Conservation (phyloP, 2,888 invertebrate species). For the Orchestes rusci region DNA sequence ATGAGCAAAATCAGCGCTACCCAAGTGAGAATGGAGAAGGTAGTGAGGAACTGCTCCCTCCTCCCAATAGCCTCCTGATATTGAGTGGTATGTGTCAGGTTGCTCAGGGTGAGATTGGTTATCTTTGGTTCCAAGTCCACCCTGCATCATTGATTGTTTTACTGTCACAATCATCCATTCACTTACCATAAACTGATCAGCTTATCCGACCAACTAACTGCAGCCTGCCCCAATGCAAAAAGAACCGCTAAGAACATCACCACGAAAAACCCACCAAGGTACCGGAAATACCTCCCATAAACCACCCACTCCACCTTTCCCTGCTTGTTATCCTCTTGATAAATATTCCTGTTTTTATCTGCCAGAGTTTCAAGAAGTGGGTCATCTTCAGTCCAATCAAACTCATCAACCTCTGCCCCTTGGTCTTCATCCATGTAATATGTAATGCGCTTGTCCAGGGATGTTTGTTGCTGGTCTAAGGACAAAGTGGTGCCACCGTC, state of each 20-base stretch:
- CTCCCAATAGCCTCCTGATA: constrained; percentile 15
- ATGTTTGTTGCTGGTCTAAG: constrained; percentile 26
- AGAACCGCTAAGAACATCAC: constrained; percentile 27
- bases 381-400: constrained; percentile 13
- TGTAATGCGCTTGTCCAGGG: constrained; percentile 29
- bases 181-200: constrained; percentile 35
- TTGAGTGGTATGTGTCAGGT: constrained; percentile 25
- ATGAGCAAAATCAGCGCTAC: constrained; percentile 17
- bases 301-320: constrained; percentile 33
- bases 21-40: constrained; percentile 24
- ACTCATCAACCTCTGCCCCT: background rate
- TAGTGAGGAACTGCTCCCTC: constrained; percentile 22
- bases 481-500: constrained; percentile 28
- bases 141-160: constrained; percentile 19
- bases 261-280: constrained; percentile 33
- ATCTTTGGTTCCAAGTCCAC: constrained; percentile 29
- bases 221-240: constrained; percentile 31
- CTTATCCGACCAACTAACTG: constrained; percentile 31
- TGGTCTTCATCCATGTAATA: constrained; percentile 31
- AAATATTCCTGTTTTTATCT: constrained; percentile 22
- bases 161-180: background rate
- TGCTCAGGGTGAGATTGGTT: constrained; percentile 18
- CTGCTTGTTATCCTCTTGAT: constrained; percentile 32
- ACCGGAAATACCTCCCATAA: constrained; percentile 34
- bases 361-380: constrained; percentile 19